Conservation (phyloP, 2,888 invertebrate genomes). For the Deilephila porcellus region DNA sequence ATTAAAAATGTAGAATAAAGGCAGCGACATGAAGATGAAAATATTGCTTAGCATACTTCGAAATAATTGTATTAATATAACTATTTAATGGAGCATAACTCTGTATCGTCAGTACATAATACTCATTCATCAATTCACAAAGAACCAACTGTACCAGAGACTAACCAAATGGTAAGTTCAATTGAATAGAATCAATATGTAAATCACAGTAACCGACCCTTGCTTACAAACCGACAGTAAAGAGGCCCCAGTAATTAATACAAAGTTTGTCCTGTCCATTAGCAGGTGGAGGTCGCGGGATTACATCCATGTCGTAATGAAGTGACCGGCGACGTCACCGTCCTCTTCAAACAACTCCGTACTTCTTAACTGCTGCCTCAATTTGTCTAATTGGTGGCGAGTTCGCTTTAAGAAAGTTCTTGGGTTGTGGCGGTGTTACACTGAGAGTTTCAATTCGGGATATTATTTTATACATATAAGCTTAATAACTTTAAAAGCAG, state of each 20-base stretch:
- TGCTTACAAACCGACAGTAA: background rate
- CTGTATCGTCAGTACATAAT: too few species aligned
- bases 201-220: constrained; percentile 2
- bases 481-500: too few species aligned
- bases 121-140: too few species aligned
- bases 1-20: too few species aligned
- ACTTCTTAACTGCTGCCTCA: constrained; percentile 50
- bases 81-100: too few species aligned
- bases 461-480: background rate
- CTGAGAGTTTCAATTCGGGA: background rate
- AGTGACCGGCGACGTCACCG: constrained; percentile 33
- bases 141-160: too few species aligned
- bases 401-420: constrained; percentile 56
- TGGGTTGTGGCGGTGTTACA: constrained; percentile 39
- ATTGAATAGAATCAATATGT: background rate
- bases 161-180: background rate
- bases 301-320: constrained; percentile 43
- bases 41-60: too few species aligned
- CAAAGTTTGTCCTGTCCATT: constrained; percentile 32
- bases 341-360: constrained; percentile 38
- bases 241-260: constrained; percentile 14
- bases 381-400: constrained; percentile 66
- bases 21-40: too few species aligned
- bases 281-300: constrained; percentile 37
- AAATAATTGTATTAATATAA: too few species aligned